These are phyloP conservation scores for Lamproptera curius DNA, from an alignment of 2,888 invertebrate species.

Conservation along the genomic window DNA sequence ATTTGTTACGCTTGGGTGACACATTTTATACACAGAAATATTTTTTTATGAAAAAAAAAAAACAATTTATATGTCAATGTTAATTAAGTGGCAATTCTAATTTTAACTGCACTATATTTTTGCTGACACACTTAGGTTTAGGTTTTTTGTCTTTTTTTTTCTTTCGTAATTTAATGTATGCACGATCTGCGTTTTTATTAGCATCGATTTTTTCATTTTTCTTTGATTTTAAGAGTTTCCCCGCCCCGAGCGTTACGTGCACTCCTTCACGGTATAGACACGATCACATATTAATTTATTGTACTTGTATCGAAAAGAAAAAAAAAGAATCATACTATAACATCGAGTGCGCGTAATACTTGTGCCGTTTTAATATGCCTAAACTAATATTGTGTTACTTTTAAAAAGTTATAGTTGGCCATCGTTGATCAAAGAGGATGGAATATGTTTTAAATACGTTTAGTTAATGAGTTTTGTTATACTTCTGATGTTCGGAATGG, in stretches of 20 bases:
- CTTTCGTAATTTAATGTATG: conserved; percentile 72
- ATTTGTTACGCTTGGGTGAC: conserved; percentile 70
- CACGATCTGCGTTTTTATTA: conserved; percentile 76
- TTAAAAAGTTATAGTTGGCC: conserved; percentile 73
- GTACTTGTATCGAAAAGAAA: conserved; percentile 30
- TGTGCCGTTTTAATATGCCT: conserved; percentile 51
- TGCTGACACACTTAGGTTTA: conserved; percentile 75
- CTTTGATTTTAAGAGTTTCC: conserved; percentile 43
- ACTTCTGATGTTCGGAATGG: conserved; percentile 58
- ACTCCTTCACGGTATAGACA: conserved; percentile 35
- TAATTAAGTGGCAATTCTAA: conserved; percentile 75
- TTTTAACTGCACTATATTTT: conserved; percentile 75
- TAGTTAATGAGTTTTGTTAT: conserved; percentile 73
- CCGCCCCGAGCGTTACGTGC: conserved; percentile 45
- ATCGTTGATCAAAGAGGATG: conserved; percentile 72
- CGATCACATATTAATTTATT: conserved; percentile 53
- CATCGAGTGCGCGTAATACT: conserved; percentile 43
- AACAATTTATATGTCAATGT: conserved; percentile 71
- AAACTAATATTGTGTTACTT: conserved; percentile 70
- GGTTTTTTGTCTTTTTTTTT: conserved; percentile 46
- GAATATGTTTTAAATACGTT: conserved; percentile 68
- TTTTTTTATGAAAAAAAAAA: conserved; percentile 63
- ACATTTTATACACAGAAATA: conserved; percentile 76
- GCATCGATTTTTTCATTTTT: conserved; percentile 53
- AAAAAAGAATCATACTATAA: conserved; percentile 23